Evolutionary conservation across 2,888 invertebrate species (phyloP), one percentile per base, ranked within the genome.

Genomic region (Drosophila prolongata): DNA sequence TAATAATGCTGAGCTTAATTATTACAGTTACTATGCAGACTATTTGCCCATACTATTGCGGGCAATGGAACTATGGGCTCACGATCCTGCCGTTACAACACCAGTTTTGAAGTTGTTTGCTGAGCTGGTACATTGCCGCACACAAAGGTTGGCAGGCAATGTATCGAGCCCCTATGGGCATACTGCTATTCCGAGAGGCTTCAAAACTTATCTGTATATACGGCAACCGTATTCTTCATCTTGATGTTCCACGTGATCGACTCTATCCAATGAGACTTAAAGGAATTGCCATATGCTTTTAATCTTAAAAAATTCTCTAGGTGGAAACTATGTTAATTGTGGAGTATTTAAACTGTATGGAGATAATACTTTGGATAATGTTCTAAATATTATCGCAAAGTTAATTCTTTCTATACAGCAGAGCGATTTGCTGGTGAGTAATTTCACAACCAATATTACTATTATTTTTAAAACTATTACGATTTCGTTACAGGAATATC

Each of bases 141-240:
- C 98, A 89, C 99, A 99, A 92, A 94, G 99, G 80, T 93, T 99
- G 76, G 98, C 98, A 91, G 99, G 99, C 93, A 99, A 99, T 92
- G 98, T 99, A 19, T 98, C 98, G 52, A 99, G 98, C 69, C 99
- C 99, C 8, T n/a, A 99, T 98, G 93, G 99, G 99, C 3, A 98
- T 99, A 82, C 93, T 99, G 78, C 94, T 99, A 77, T 99, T 99
- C 93, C 94, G 98, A 75, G 99, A 99, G 93, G 97, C 99, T 59
- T 98, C 98, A 90, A 98, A 98, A 94, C 95, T 99, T 79, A 97
- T 99, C 85, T 98, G 97, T 91, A 97, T 97, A 87, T 99, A 99
- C 91, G 99, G 99, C 95, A 96, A 96, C 92, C 94, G 98, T 87
- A 97, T 99, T 92, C 93, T 99, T 77, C 96, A 96, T 58, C 94